Conservation (phyloP, 2,113 vertebrate species). For the Mirza zaza region DNA sequence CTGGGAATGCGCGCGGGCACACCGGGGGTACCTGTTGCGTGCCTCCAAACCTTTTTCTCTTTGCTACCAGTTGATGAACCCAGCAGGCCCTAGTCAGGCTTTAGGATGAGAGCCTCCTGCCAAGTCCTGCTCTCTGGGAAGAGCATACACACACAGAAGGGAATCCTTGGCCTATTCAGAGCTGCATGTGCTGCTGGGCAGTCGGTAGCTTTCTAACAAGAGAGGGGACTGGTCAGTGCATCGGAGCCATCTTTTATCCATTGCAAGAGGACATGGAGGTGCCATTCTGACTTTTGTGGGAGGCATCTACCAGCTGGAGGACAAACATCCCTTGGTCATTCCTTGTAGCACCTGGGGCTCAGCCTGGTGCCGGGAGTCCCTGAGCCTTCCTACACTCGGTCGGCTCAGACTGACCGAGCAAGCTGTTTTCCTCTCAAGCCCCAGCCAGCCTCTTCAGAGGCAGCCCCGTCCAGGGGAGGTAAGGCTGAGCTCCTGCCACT, state of each 20-base stretch:
- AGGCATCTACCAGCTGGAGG: neutral
- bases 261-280: neutral
- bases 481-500: neutral
- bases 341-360: neutral
- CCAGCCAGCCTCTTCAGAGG: neutral
- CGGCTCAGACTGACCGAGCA: neutral
- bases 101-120: neutral
- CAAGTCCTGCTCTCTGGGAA: neutral
- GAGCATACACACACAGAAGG: rapidly evolving
- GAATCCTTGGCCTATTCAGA: neutral
- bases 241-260: neutral
- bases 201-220: neutral
- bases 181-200: neutral
- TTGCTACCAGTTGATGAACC: neutral
- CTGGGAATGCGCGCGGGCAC: neutral
- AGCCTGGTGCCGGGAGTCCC: neutral
- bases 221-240: neutral
- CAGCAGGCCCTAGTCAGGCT: rapidly evolving
- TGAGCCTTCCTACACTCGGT: neutral
- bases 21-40: rapidly evolving
- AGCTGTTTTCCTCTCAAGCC: neutral
- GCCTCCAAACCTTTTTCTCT: neutral
- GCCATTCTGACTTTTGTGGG: constrained; percentile 13
- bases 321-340: neutral
- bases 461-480: neutral